Conservation (phyloP, 2,113 vertebrate species). For the Pachyramphus minor region DNA sequence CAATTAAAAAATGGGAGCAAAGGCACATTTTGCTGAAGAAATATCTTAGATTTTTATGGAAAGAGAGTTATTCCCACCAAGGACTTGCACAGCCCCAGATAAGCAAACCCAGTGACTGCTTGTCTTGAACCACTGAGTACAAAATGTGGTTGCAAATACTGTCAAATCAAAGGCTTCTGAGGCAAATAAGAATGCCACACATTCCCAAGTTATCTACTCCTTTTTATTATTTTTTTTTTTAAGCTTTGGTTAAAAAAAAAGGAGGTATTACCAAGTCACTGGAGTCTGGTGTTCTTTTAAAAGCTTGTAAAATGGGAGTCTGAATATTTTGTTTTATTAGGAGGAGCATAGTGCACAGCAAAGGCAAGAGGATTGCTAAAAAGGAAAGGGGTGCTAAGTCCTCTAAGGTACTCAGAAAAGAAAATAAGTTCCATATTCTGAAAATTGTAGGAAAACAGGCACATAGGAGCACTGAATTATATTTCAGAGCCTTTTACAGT, state of each 20-base stretch:
- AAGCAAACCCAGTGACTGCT: conserved; percentile 21
- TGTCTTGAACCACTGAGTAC: neutral
- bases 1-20: neutral
- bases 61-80: neutral
- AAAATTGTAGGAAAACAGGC: conserved; percentile 6
- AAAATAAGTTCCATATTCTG: conserved; percentile 39
- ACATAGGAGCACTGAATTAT: neutral
- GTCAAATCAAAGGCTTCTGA: conserved; percentile 47
- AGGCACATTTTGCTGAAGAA: neutral
- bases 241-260: conserved; percentile 15
- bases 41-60: neutral
- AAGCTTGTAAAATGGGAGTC: conserved; percentile 57
- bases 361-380: conserved; percentile 39
- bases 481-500: conserved; percentile 21
- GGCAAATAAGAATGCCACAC: conserved; percentile 25
- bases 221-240: neutral
- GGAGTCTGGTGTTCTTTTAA: conserved; percentile 53
- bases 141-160: conserved; percentile 12
- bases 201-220: conserved; percentile 51
- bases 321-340: conserved; percentile 71
- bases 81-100: conserved; percentile 5
- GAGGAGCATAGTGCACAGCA: conserved; percentile 8
- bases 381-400: conserved; percentile 35
- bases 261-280: conserved; percentile 14
- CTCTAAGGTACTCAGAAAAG: conserved; percentile 17